A percentile compares a stretch with the other conserved stretches of the same genome.
phyloP scores from a whole-genome alignment of 1,140 invertebrate genomes.

The Battus philenor region DNA sequence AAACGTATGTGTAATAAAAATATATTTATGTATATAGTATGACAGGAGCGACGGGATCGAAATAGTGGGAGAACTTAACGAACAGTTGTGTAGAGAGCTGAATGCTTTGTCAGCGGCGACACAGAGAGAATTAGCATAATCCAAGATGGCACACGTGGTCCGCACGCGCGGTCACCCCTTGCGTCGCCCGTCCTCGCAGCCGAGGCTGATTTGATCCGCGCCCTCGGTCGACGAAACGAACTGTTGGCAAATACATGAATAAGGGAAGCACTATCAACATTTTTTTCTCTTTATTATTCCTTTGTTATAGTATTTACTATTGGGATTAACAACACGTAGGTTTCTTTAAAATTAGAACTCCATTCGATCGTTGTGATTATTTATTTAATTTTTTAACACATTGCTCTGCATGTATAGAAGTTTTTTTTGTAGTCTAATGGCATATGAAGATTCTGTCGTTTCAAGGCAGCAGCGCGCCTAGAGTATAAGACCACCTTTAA shows the following conservation, averaged over 20 bases:
- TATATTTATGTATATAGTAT: too few relatives aligned
- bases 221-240: conserved; percentile 30
- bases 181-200: conserved; percentile 4
- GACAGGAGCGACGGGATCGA: too few relatives aligned
- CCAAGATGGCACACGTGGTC: conserved; percentile 36
- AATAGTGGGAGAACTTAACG: neutral
- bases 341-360: too few relatives aligned
- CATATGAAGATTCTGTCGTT: too few relatives aligned
- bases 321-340: conserved; percentile 1
- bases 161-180: neutral
- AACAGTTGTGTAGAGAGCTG: neutral
- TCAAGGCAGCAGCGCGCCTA: too few relatives aligned
- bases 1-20: too few relatives aligned
- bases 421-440: too few relatives aligned
- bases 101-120: neutral
- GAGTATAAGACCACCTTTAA: too few relatives aligned
- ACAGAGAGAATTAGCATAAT: conserved; percentile 11
- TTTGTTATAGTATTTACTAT: conserved; percentile 1
- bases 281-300: conserved; percentile 10
- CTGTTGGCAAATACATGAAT: conserved; percentile 26
- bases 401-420: too few relatives aligned
- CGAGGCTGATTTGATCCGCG: conserved; percentile 35
- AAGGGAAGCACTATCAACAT: conserved; percentile 17
- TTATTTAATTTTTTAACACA: too few relatives aligned
- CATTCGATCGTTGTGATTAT: too few relatives aligned